These are phyloP conservation scores for Crocuta crocuta DNA, from an alignment of 2,113 vertebrate genomes.

Conservation along the genomic window DNA sequence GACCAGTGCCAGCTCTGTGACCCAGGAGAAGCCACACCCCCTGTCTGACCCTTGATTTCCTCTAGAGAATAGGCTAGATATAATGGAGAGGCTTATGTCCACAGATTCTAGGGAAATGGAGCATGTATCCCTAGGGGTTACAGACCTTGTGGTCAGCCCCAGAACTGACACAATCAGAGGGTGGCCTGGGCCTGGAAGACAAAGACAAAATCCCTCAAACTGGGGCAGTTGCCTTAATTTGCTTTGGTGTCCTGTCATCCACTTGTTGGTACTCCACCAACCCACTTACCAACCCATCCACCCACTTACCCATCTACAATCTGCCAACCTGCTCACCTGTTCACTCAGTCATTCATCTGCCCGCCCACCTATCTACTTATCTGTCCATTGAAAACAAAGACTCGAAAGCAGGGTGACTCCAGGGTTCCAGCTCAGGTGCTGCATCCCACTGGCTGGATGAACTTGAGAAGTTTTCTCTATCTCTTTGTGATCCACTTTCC, in stretches of 20 bases:
- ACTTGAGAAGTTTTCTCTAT: neutral
- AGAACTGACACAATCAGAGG: neutral
- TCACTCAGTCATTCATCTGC: neutral
- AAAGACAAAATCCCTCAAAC: neutral
- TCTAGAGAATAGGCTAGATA: neutral
- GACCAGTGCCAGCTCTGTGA: neutral
- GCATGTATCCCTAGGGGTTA: neutral
- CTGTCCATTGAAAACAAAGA: neutral
- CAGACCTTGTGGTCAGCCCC: neutral
- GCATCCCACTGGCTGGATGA: neutral
- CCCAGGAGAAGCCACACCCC: neutral
- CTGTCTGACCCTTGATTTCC: neutral
- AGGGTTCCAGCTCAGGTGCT: neutral
- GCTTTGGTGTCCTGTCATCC: neutral
- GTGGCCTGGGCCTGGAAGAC: neutral
- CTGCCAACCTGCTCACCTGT: neutral
- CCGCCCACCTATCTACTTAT: neutral
- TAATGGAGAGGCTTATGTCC: neutral
- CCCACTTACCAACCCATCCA: neutral
- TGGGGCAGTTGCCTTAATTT: neutral
- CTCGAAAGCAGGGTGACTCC: neutral
- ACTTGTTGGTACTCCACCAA: neutral
- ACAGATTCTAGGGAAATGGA: neutral
- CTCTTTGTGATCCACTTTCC: neutral
- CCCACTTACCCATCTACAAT: too few relatives aligned